These are phyloP conservation scores for Nyctibius bracteatus DNA, from an alignment of 2,113 vertebrate species.

Conservation along the genomic window DNA sequence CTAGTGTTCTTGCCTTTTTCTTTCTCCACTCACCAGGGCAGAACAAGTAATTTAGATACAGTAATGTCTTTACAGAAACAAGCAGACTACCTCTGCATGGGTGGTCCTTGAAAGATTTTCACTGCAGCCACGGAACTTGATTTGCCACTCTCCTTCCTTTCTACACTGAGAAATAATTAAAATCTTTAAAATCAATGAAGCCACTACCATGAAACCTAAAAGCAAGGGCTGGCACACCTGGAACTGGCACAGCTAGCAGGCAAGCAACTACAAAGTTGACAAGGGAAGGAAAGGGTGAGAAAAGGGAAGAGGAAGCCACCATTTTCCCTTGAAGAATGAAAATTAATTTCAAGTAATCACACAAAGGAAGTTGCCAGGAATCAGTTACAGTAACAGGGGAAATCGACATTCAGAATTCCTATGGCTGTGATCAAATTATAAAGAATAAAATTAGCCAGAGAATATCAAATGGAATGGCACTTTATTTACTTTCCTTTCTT, in stretches of 20 bases:
- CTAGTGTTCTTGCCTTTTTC: neutral
- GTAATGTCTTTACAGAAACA: neutral
- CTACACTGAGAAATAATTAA: neutral
- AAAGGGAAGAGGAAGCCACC: neutral
- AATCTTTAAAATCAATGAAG: neutral
- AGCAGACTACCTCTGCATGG: neutral
- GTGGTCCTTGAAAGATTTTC: neutral
- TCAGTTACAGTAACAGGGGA: neutral
- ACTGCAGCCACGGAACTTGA: neutral
- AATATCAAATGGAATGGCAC: neutral
- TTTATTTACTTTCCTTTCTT: neutral
- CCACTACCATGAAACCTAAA: neutral
- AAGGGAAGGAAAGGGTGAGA: neutral
- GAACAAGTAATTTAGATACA: neutral
- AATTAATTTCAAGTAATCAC: neutral
- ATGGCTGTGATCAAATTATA: neutral
- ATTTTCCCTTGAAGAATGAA: neutral
- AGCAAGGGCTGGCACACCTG: neutral
- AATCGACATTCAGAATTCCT: neutral
- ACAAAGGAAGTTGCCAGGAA: neutral
- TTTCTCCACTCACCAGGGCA: neutral
- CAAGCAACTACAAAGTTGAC: neutral
- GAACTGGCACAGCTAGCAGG: neutral
- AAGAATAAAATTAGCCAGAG: neutral
- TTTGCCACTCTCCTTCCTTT: neutral